A percentile compares a stretch with the other conserved stretches of the same genome.
Evolutionary conservation across 2,113 vertebrate genomes (phyloP).

Genomic region (Eurystomus gularis): DNA sequence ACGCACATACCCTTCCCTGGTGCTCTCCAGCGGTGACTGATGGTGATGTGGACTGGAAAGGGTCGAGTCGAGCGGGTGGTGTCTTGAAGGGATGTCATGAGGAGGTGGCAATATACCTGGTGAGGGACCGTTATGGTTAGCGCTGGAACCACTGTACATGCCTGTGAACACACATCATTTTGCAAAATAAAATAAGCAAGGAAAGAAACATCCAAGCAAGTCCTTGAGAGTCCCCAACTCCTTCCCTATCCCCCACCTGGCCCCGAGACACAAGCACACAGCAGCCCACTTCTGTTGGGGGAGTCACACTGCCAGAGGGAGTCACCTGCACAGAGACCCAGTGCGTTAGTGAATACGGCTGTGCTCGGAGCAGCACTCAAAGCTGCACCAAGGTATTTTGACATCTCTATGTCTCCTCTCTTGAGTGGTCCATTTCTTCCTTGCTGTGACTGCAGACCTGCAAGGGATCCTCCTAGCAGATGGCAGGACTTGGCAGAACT

Average conservation of each 20-base stretch:
- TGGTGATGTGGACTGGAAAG: conserved; percentile 84
- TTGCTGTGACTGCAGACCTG: neutral
- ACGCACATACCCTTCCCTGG: conserved; percentile 86
- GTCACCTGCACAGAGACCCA: neutral
- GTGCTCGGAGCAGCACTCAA: neutral
- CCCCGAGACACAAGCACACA: fast-evolving
- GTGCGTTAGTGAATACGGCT: neutral
- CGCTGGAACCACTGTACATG: conserved; percentile 82
- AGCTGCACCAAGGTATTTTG: neutral
- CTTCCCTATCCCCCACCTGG: neutral
- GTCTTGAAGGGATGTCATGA: conserved; percentile 79
- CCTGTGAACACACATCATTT: conserved; percentile 82
- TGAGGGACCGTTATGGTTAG: conserved; percentile 78
- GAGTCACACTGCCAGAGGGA: neutral
- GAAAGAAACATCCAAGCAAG: neutral
- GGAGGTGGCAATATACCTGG: conserved; percentile 78
- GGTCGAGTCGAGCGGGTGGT: conserved; percentile 81
- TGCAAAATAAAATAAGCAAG: conserved; percentile 40
- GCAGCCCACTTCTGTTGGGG: neutral
- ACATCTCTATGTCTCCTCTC: neutral
- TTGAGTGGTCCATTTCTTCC: neutral
- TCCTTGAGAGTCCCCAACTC: neutral
- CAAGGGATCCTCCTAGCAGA: neutral
- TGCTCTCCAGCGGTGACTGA: conserved; percentile 83
- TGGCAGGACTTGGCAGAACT: neutral